Evolutionary conservation across 2,113 vertebrate species (phyloP).

Genomic region (Boulengeromyrus knoepffleri): DNA sequence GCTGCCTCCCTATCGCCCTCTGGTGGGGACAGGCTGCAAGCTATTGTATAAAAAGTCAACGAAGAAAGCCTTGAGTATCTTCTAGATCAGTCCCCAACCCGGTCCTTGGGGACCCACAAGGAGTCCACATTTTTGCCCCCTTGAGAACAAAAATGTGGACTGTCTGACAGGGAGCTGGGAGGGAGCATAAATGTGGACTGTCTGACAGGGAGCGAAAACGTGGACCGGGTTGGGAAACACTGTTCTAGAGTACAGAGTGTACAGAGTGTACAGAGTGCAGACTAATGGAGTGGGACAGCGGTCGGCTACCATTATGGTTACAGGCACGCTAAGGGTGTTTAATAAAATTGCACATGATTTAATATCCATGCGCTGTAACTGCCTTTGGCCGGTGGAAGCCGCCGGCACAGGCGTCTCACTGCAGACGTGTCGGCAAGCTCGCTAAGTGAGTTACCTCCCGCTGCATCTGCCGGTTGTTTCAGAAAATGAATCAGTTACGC

Average conservation of each 20-base stretch:
- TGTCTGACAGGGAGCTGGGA: background rate
- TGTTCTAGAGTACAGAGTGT: background rate
- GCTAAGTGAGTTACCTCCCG: background rate
- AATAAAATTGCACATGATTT: background rate
- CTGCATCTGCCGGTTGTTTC: background rate
- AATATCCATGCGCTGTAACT: background rate
- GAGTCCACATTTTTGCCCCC: no score
- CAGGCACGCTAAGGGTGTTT: background rate
- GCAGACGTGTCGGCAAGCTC: background rate
- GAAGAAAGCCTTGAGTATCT: background rate
- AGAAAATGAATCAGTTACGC: background rate
- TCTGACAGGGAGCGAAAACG: background rate
- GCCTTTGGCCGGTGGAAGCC: background rate
- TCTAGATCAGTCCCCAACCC: background rate
- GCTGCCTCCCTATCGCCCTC: background rate
- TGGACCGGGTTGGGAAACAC: background rate
- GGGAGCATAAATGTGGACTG: no score
- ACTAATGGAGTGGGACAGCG: background rate
- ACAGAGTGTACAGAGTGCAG: background rate
- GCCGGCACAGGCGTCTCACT: background rate
- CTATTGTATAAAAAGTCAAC: background rate
- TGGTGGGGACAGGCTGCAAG: background rate
- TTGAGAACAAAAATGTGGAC: background rate
- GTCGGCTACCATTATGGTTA: background rate
- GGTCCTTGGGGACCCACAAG: background rate